phyloP scores from a whole-genome alignment of 1,140 invertebrate genomes.

The Ephestia elutella region DNA sequence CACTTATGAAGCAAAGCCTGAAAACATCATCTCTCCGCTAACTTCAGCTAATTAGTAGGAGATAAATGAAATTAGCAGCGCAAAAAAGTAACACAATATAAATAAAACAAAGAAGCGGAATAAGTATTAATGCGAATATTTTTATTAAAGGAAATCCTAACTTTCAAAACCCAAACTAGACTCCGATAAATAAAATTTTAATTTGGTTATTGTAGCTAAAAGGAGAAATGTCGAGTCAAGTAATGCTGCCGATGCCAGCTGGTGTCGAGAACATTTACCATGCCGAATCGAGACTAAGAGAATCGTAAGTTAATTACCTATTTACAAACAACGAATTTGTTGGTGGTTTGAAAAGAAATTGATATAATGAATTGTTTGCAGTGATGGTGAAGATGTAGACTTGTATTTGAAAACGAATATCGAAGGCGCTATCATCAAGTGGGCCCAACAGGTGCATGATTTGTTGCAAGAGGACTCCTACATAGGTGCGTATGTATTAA shows the following conservation, averaged over 20 bases:
- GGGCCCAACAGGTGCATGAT: slow-evolving; percentile 85
- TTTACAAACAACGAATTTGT: not conserved
- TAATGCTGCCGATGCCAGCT: slow-evolving; percentile 84
- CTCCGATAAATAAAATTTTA: too few relatives aligned
- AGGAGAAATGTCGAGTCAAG: slow-evolving; percentile 75
- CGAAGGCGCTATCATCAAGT: slow-evolving; percentile 88
- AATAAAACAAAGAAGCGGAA: too few relatives aligned
- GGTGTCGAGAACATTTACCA: slow-evolving; percentile 81
- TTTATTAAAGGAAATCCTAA: too few relatives aligned
- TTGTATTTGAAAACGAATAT: slow-evolving; percentile 82
- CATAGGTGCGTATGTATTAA: slow-evolving; percentile 41
- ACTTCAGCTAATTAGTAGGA: too few relatives aligned
- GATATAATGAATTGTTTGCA: slow-evolving; percentile 23
- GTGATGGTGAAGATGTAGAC: slow-evolving; percentile 75
- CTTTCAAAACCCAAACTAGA: too few relatives aligned
- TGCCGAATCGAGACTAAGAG: slow-evolving; percentile 73
- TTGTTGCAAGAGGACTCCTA: slow-evolving; percentile 84
- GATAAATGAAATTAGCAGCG: too few relatives aligned
- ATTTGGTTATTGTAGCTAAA: slow-evolving; percentile 32
- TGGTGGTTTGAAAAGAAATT: not conserved
- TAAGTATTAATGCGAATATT: too few relatives aligned
- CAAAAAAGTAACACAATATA: too few relatives aligned
- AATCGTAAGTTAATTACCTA: slow-evolving; percentile 64
- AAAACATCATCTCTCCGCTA: too few relatives aligned
- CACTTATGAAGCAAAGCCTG: too few relatives aligned